Evolutionary conservation across 2,888 invertebrate species (phyloP), one percentile per base, ranked within the genome.

Genomic region (Hipparchia semele): DNA sequence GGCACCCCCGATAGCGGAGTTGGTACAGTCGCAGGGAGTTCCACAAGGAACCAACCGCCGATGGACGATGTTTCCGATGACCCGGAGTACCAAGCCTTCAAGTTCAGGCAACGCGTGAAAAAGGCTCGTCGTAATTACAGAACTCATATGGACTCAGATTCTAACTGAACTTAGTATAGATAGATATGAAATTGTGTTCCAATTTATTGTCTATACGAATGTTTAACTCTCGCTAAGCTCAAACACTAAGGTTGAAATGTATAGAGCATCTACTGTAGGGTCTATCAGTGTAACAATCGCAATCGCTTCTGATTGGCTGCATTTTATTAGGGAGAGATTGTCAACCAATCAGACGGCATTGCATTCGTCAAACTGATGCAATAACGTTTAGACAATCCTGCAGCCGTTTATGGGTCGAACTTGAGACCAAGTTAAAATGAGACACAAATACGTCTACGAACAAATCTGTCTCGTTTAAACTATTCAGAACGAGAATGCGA

Each of bases 131-230:
- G 96, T 73, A 95, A 96, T 84, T 95, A 95, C 84, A 93, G 95
- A 80, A 95, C 93, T 84, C 95, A 95, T 80, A 94, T 96, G 86
- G 95, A 96, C 77, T 96, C 96, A 0, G 96, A 96, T 83, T 96
- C 96, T 65, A 96, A 96, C 85, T 92, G 87, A 92, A 85, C 81
- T 84, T 81, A 83, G 61, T 45, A 70, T 84, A 83, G 80, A 78
- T 76, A 75, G 53, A 62, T 72, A 46, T 54, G 67, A 66, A 59
- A 60, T 70, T 53, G 59, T 73, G 75, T 71, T 65, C 23, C 33
- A 65, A 13, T 49, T 49, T 23, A 23, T 10, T 23, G 49, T 64
- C 49, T 64, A 23, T 51, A 3, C 8, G 1, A 23, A 49, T 64
- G 64, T 51, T 64, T 6, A 33, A 51, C 23, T 4, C 64, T 64